Percentiles rank a stretch among this genome's conserved stretches.
These are phyloP conservation scores for Morelia viridis DNA, from an alignment of 2,797 vertebrate species.

Conservation along the genomic window DNA sequence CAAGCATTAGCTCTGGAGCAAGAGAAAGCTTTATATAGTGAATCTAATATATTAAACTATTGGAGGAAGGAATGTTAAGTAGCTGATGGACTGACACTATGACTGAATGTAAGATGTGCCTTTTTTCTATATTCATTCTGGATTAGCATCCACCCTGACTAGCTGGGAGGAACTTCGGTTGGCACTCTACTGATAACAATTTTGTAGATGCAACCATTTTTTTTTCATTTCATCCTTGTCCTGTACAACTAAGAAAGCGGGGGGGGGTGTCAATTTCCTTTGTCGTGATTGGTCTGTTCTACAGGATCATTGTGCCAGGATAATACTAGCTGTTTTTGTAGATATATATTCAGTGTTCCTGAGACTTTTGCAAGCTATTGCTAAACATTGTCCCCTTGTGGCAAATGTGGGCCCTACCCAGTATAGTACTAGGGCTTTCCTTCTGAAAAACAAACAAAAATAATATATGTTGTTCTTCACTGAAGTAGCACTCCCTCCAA, in stretches of 20 bases:
- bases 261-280: not conserved
- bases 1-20: not conserved
- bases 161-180: not conserved
- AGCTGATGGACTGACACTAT: conserved; percentile 8
- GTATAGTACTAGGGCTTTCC: not conserved
- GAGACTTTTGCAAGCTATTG: not conserved
- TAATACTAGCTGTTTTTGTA: not conserved
- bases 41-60: not conserved
- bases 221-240: not conserved
- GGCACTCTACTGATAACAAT: not conserved
- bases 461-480: not conserved
- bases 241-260: not conserved
- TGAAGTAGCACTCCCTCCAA: not conserved
- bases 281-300: conserved; percentile 7
- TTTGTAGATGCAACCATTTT: not conserved
- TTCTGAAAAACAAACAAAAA: not conserved
- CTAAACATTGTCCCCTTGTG: conserved; percentile 7
- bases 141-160: not conserved
- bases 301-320: not conserved
- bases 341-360: not conserved
- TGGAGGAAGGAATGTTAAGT: fast-evolving
- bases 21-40: not conserved
- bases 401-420: not conserved
- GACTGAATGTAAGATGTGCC: not conserved
- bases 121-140: conserved; percentile 20